These are phyloP conservation scores for Scaptodrosophila latifasciaeformis DNA, from an alignment of 2,888 invertebrate genomes.

Conservation along the genomic window DNA sequence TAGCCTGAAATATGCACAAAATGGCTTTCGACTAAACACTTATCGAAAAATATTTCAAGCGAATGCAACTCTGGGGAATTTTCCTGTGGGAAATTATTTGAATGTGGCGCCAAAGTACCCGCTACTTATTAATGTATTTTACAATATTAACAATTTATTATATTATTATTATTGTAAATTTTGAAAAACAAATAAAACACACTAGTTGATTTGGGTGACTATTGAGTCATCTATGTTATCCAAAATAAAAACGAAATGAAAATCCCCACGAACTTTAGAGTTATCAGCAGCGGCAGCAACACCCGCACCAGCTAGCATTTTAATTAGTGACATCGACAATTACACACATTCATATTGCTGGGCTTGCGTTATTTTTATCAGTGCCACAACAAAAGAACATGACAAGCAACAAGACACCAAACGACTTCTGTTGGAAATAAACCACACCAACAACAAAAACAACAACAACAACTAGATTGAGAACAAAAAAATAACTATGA, in stretches of 20 bases:
- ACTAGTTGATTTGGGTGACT: too few species aligned
- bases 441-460: slow-evolving; percentile 21
- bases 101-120: too few species aligned
- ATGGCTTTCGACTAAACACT: too few species aligned
- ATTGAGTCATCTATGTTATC: too few species aligned
- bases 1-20: too few species aligned
- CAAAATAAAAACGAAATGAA: slow-evolving; percentile 25
- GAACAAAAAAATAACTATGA: slow-evolving; percentile 35
- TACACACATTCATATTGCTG: slow-evolving; percentile 48
- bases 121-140: too few species aligned
- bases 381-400: slow-evolving; percentile 46
- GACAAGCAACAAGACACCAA: slow-evolving; percentile 51
- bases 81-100: too few species aligned
- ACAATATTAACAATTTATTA: too few species aligned
- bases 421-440: slow-evolving; percentile 62
- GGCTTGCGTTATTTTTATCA: slow-evolving; percentile 51
- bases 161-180: too few species aligned
- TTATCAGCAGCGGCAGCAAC: slow-evolving; percentile 11
- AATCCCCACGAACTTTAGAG: slow-evolving; percentile 9
- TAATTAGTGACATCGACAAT: slow-evolving; percentile 71
- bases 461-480: slow-evolving; percentile 17
- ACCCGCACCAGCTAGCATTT: slow-evolving; percentile 33
- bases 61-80: too few species aligned
- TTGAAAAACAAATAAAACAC: too few species aligned
- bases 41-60: too few species aligned